These are phyloP conservation scores for Xiphorhynchus erythropygius DNA, from an alignment of 2,797 vertebrate species.

Conservation along the genomic window DNA sequence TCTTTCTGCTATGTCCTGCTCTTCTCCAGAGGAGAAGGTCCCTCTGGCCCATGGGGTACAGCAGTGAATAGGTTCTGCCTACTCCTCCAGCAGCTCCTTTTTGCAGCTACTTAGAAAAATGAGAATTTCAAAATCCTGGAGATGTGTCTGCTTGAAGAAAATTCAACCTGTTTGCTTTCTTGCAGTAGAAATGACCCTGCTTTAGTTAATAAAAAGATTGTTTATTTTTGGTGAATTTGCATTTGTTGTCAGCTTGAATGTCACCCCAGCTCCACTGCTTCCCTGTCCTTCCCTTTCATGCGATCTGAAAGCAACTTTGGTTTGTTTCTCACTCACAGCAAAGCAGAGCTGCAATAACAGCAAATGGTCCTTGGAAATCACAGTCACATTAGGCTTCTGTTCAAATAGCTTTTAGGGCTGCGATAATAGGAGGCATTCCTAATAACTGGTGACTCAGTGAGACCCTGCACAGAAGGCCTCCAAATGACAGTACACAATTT, in stretches of 20 bases:
- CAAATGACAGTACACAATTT: conserved; percentile 79
- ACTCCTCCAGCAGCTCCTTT: neutral
- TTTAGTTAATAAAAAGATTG: conserved; percentile 39
- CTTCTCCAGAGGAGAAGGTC: accelerated
- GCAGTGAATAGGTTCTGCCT: neutral
- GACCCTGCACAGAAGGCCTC: conserved; percentile 82
- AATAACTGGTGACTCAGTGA: conserved; percentile 80
- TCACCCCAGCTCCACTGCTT: conserved; percentile 49
- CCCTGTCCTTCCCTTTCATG: conserved; percentile 49
- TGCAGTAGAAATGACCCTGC: neutral
- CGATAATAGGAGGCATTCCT: conserved; percentile 78
- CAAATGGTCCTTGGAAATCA: conserved; percentile 83
- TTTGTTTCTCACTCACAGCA: conserved; percentile 71
- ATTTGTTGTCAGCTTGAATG: conserved; percentile 35
- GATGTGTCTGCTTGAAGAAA: neutral
- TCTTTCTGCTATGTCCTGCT: neutral
- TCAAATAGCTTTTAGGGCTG: conserved; percentile 82
- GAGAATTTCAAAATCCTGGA: neutral
- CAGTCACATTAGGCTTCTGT: conserved; percentile 80
- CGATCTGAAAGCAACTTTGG: conserved; percentile 69
- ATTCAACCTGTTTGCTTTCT: conserved; percentile 17
- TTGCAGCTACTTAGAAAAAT: neutral
- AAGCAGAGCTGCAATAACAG: conserved; percentile 76
- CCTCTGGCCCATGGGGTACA: neutral
- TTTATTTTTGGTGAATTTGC: conserved; percentile 65